Base-by-base conservation (phyloP, 2,888 invertebrate species). In the Metellina segmentata region DNA sequence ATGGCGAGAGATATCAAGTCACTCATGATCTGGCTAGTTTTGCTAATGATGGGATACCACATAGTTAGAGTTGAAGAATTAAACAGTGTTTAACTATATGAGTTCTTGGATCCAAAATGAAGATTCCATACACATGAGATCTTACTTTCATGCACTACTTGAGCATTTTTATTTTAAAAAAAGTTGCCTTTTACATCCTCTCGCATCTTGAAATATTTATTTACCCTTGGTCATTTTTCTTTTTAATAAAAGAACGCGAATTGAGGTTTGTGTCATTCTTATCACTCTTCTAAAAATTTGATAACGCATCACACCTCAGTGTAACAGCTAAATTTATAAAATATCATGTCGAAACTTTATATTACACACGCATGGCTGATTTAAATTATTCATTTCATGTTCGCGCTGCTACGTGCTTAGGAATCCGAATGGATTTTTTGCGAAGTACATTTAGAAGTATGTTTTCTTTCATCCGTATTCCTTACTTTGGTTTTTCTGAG, bases 301-400 rank as follows among this genome's bases (percentile, higher is more conserved):
- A 85, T 85, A 85, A 85, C 52, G 61, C 61, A 71, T 75, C 61
- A 49, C 75, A 85, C 85, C 85, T 75, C 52, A 85, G 75, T 61
- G 61, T 85, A 75, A 69, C 75, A 75, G 61, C 61, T 75, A 85
- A 85, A 85, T 85, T 85, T 85, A 61, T 75, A 85, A 85, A 85
- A 85, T 85, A 75, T 75, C 34, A 75, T 85, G 85, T 75, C 48
- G 49, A 85, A 85, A 85, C 74, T 85, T 61, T 85, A 48, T 74
- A 85, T 85, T 74, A 85, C 75, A 53, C 74, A 77, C 72, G 74
- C 49, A 74, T 75, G 53, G 48, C 9, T 19, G 75, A 49, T 48
- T 77, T 61, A 85, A 75, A 75, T 85, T 85, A 85, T 85, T 85
- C 85, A 61, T 75, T 48, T 19, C 85, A 85, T 85, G 85, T 61